phyloP scores from a whole-genome alignment of 1,140 invertebrate genomes.

The Bicyclus anynana region DNA sequence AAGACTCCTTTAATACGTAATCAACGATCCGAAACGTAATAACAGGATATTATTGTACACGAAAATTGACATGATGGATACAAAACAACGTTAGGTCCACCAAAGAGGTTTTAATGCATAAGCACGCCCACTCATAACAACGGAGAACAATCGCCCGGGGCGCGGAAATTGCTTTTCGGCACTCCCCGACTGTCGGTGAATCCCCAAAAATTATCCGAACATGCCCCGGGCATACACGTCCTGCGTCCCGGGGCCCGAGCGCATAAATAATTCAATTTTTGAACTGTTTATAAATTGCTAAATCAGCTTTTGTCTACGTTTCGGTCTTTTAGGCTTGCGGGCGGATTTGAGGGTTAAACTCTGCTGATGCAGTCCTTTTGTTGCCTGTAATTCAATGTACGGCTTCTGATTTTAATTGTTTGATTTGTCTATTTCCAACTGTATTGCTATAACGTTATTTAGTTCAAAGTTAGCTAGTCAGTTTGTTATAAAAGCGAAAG shows the following conservation, averaged over 20 bases:
- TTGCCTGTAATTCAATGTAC: too few relatives aligned
- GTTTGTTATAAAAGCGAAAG: too few relatives aligned
- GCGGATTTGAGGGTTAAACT: conserved; percentile 1
- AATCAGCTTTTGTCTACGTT: conserved; percentile 14
- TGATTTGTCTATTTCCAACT: too few relatives aligned
- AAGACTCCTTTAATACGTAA: too few relatives aligned
- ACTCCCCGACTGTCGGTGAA: conserved; percentile 19
- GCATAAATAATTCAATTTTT: conserved; percentile 35
- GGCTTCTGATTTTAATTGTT: too few relatives aligned
- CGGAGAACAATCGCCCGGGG: conserved; percentile 32
- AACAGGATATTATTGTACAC: not conserved
- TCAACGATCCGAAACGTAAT: too few relatives aligned
- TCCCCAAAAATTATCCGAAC: conserved; percentile 34
- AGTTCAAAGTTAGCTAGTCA: too few relatives aligned
- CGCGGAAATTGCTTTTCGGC: conserved; percentile 43
- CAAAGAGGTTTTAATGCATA: conserved; percentile 33
- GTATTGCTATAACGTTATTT: too few relatives aligned
- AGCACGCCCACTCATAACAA: conserved; percentile 35
- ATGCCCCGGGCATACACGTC: conserved; percentile 24
- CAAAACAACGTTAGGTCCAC: conserved; percentile 34
- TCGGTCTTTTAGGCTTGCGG: not conserved
- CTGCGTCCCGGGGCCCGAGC: conserved; percentile 18
- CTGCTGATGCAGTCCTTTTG: too few relatives aligned
- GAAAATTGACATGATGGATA: conserved; percentile 17
- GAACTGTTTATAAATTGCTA: conserved; percentile 33